Evolutionary conservation across 2,797 vertebrate species (phyloP).

Genomic region (Sebastiscus albofasciatus): DNA sequence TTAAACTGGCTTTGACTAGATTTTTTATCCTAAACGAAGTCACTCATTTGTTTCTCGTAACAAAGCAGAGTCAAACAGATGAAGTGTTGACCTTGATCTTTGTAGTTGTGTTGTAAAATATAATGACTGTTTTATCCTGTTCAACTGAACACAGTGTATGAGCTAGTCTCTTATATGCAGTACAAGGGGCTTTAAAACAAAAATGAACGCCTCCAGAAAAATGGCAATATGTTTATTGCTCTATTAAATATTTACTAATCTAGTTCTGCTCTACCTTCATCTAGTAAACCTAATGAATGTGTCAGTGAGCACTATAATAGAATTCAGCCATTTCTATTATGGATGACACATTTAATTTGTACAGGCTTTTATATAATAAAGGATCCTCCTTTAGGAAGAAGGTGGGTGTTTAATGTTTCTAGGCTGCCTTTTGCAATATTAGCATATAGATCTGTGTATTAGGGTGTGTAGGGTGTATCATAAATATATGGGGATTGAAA

Average conservation of each 20-base stretch:
- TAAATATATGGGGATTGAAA: not conserved
- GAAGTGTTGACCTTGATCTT: not conserved
- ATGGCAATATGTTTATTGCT: slow-evolving; percentile 10
- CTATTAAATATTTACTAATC: slow-evolving; percentile 18
- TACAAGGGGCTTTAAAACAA: not conserved
- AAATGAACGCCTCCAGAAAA: not conserved
- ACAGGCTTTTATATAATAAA: slow-evolving; percentile 30
- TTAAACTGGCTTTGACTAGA: not conserved
- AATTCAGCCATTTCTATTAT: slow-evolving; percentile 35
- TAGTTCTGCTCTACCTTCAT: slow-evolving; percentile 18
- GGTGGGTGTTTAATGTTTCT: slow-evolving; percentile 40
- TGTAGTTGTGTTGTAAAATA: not conserved
- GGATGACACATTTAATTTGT: slow-evolving; percentile 35
- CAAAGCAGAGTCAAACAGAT: not conserved
- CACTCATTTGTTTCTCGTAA: not conserved
- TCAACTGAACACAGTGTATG: not conserved
- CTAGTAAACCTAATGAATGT: slow-evolving; percentile 33
- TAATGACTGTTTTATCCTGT: not conserved
- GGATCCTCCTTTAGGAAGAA: slow-evolving; percentile 1
- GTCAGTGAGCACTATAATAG: slow-evolving; percentile 24
- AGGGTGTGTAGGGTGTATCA: not conserved
- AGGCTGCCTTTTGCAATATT: not conserved
- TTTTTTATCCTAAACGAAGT: not conserved
- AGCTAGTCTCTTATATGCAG: not conserved
- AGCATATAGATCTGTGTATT: not conserved